A percentile compares a stretch with the other conserved stretches of the same genome.
These are phyloP conservation scores for Brachionus sp. DNA, from an alignment of 1,140 invertebrate genomes.

Conservation along the genomic window DNA sequence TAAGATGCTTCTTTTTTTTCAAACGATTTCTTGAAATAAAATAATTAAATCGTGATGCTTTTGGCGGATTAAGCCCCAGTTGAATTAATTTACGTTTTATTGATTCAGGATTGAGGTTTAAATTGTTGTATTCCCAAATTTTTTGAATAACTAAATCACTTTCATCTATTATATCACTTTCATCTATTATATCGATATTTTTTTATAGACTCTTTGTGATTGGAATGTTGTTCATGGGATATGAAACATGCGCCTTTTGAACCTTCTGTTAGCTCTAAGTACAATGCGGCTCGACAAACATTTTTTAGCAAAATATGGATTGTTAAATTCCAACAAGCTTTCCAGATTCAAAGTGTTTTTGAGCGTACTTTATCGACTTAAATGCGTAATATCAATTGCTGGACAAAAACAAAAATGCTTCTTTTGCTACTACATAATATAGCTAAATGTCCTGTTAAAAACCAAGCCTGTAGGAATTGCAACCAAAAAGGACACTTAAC, in stretches of 20 bases:
- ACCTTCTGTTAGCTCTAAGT: not conserved
- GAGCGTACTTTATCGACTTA: no score
- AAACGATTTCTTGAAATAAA: not conserved
- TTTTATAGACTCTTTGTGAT: slow-evolving; percentile 2
- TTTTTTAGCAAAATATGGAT: no score
- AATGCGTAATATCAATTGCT: no score
- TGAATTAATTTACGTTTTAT: slow-evolving; percentile 15
- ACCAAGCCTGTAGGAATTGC: no score
- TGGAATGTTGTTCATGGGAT: not conserved
- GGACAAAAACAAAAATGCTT: no score
- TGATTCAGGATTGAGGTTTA: slow-evolving; percentile 16
- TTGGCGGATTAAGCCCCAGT: not conserved
- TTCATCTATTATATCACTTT: no score
- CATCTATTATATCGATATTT: slow-evolving; percentile 6
- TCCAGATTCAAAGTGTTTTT: no score
- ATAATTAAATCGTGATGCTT: not conserved
- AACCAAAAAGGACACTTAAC: no score
- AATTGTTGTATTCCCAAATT: slow-evolving; percentile 21
- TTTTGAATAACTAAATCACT: slow-evolving; percentile 11
- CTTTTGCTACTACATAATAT: no score
- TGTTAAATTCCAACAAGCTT: no score
- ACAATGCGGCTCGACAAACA: not conserved
- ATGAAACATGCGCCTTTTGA: slow-evolving; percentile 1
- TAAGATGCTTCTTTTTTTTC: not conserved
- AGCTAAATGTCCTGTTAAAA: no score